phyloP scores from a whole-genome alignment of 2,888 invertebrate species.

The Nemapogon koenigi region DNA sequence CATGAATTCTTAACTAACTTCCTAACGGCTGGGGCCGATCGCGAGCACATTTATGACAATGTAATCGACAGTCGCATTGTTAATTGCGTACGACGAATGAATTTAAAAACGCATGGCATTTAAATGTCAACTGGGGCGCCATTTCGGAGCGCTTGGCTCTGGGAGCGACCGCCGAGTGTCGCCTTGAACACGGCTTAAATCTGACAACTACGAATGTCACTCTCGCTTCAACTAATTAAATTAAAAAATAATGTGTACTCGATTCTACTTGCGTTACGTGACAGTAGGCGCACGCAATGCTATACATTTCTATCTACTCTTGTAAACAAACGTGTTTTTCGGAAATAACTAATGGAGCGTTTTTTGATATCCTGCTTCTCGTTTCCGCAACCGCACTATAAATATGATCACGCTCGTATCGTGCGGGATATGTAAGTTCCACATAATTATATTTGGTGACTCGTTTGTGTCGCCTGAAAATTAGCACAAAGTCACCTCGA shows the following conservation, averaged over 20 bases:
- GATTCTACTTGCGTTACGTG: no score
- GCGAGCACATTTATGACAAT: conserved; percentile 46
- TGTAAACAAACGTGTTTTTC: no score
- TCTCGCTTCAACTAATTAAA: conserved; percentile 50
- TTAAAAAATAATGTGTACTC: conserved; percentile 34
- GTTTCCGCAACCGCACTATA: no score
- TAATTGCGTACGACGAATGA: conserved; percentile 55
- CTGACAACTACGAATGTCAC: conserved; percentile 61
- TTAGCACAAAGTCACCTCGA: no score
- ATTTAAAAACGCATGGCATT: conserved; percentile 64
- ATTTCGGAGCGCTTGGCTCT: conserved; percentile 42
- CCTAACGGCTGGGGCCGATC: conserved; percentile 36
- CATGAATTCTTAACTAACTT: conserved; percentile 36
- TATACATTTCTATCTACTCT: no score
- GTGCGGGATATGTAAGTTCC: no score
- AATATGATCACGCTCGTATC: conserved; percentile 1
- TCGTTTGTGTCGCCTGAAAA: no score
- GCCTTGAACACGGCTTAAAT: conserved; percentile 62
- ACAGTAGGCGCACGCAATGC: no score
- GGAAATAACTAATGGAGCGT: no score
- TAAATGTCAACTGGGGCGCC: conserved; percentile 60
- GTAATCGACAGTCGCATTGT: conserved; percentile 53
- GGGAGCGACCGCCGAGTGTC: conserved; percentile 59
- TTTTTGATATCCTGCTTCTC: no score
- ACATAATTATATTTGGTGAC: no score